Base-by-base conservation (phyloP, 2,888 invertebrate species). In the Piscicola geometra region DNA sequence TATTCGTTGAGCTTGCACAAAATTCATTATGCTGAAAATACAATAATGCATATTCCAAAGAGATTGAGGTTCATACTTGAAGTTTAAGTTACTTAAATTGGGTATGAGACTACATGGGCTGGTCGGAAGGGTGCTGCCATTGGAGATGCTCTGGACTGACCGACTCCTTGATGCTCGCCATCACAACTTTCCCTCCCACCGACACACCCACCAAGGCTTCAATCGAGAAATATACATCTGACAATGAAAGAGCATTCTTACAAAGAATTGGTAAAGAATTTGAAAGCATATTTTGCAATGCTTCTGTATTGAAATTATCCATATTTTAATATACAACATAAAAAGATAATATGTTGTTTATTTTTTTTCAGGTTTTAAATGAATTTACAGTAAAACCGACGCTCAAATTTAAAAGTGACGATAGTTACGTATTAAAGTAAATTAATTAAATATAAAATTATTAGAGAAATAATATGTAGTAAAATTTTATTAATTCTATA, bases 121-220 rank as follows among this genome's bases (percentile, higher is more conserved):
- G n/a, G n/a, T n/a, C n/a, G n/a, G n/a, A n/a, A n/a, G n/a, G n/a
- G n/a, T n/a, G n/a, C n/a, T n/a, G n/a, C n/a, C n/a, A n/a, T n/a
- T n/a, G n/a, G 32, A n/a, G n/a, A n/a, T n/a, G n/a, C n/a, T 76
- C 71, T 41, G 76, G 68, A 0, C 35, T 32, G 36, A 76, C 67
- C n/a, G 50, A 32, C 41, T 76, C 76, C 41, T 76, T 76, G 35
- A 76, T 41, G 36, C 76, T 76, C 30, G 71, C 71, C 41, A 76
- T 32, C 56, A 76, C 52, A 15, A 76, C 66, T 32, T 73, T 56
- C 21, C 71, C 76, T 25, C 71, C 71, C 18, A 76, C 71, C 28
- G 76, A 71, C 18, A 76, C 56, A n/a, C 76, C 76, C 3, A 76
- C 71, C 25, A 76, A 64, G 9, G 71, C 76, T 33, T 76, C 76